A percentile compares a stretch with the other conserved stretches of the same genome.
Conservation (phyloP, 2,113 vertebrate genomes). For the Campylorhamphus procurvoides region DNA sequence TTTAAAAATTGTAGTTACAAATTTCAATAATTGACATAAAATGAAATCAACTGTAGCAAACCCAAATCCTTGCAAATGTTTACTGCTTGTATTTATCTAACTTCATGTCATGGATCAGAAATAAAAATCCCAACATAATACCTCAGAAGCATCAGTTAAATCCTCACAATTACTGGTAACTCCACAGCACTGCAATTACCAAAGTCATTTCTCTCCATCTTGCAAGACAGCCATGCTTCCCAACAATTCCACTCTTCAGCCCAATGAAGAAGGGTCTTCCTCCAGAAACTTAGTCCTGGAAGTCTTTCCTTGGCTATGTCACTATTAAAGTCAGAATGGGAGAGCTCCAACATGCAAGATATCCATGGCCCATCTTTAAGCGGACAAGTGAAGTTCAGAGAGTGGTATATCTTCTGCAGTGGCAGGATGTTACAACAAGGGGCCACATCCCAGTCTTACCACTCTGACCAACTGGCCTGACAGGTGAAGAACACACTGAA, state of each 20-base stretch:
- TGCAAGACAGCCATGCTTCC: background rate
- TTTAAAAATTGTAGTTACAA: background rate
- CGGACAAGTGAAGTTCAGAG: background rate
- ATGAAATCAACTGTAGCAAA: background rate
- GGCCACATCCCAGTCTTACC: background rate
- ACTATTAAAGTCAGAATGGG: background rate
- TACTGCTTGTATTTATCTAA: background rate
- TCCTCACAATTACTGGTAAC: background rate
- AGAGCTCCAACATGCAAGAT: background rate
- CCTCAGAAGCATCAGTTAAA: background rate
- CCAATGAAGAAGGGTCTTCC: background rate
- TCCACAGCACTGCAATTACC: background rate
- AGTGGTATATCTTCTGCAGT: background rate
- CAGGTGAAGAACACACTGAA: background rate
- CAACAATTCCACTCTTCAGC: background rate
- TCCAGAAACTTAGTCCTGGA: background rate
- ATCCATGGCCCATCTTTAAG: background rate
- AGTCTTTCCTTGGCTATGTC: background rate
- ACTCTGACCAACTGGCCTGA: too few relatives aligned
- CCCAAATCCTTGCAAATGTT: background rate
- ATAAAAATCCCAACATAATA: background rate
- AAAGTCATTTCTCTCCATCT: background rate
- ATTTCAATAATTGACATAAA: background rate
- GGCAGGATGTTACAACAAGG: background rate
- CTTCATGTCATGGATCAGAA: background rate